phyloP scores from a whole-genome alignment of 2,797 vertebrate genomes.

The Meriones psammophilus region DNA sequence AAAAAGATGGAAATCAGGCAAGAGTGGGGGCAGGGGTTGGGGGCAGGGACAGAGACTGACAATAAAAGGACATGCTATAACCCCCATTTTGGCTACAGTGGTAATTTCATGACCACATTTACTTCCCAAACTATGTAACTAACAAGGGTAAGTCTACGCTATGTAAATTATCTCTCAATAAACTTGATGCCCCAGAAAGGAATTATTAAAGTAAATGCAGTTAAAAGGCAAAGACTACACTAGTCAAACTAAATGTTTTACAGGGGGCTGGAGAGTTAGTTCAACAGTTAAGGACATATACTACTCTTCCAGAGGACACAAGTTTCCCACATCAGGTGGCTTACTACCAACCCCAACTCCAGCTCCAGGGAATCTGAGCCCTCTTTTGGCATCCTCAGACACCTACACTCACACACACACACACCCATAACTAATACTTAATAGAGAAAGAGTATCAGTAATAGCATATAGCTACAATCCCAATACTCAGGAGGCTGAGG shows the following conservation, averaged over 20 bases:
- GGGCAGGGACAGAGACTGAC: background rate
- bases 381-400: background rate
- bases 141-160: background rate
- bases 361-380: background rate
- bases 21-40: too few species aligned
- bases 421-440: background rate
- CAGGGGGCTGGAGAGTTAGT: background rate
- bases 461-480: background rate
- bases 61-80: background rate
- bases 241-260: background rate
- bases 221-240: slow-evolving; percentile 8
- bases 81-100: background rate
- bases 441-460: background rate
- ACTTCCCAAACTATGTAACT: background rate
- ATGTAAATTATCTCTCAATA: background rate
- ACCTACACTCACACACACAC: background rate
- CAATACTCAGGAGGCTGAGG: background rate
- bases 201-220: slow-evolving; percentile 46
- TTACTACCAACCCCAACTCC: background rate
- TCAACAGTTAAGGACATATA: background rate
- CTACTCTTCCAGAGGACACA: background rate
- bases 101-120: background rate
- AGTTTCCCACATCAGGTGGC: background rate
- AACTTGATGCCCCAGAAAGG: background rate
- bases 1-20: background rate